Evolutionary conservation across 1,140 invertebrate species (phyloP).

Genomic region (Cryptotermes secundus): DNA sequence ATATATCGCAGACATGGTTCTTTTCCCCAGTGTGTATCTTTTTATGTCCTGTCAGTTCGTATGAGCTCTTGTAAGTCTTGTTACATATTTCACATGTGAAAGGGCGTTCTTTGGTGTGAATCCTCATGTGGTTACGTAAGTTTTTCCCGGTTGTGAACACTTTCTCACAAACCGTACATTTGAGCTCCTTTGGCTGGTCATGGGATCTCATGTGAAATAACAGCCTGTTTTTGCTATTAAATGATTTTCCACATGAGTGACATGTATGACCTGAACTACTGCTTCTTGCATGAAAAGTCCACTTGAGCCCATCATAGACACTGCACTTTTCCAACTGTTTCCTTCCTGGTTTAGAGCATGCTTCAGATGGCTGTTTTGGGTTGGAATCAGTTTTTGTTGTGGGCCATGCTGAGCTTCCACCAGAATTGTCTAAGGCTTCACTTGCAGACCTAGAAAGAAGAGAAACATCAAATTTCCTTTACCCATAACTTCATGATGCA

Average conservation of each 20-base stretch:
- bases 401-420: neutral
- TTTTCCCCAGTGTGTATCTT: slow-evolving; percentile 47
- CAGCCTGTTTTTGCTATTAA: slow-evolving; percentile 58
- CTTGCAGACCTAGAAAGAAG: slow-evolving; percentile 27
- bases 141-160: slow-evolving; percentile 54
- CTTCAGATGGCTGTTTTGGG: neutral
- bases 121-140: slow-evolving; percentile 52
- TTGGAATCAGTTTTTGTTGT: neutral
- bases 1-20: slow-evolving; percentile 45
- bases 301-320: neutral
- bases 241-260: slow-evolving; percentile 57
- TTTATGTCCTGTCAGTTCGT: slow-evolving; percentile 48
- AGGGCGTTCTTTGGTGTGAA: slow-evolving; percentile 53
- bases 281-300: neutral
- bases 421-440: slow-evolving; percentile 1
- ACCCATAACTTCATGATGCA: neutral
- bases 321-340: neutral
- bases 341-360: neutral
- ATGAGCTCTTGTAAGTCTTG: slow-evolving; percentile 50
- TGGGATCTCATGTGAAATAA: slow-evolving; percentile 28
- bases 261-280: slow-evolving; percentile 50
- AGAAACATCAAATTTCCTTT: neutral
- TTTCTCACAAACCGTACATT: slow-evolving; percentile 61
- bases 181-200: slow-evolving; percentile 1
- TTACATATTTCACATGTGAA: slow-evolving; percentile 52